Base-by-base conservation (phyloP, 2,888 invertebrate genomes). In the Augochlorella aurata region DNA sequence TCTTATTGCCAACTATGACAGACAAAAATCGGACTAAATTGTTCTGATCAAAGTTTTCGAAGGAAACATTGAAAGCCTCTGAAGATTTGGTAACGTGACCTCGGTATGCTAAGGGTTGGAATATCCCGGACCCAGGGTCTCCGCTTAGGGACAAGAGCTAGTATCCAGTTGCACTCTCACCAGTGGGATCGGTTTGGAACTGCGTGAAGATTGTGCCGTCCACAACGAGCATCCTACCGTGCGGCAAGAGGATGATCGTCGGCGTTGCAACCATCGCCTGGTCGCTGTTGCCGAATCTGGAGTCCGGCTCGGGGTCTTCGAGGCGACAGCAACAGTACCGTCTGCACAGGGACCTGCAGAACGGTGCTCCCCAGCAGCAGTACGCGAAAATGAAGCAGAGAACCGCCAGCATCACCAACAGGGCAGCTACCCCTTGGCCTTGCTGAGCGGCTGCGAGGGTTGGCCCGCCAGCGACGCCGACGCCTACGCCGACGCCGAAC, bases 351-450 rank as follows among this genome's bases (percentile, higher is more conserved):
- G 94, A 94, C 74, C 95, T 92, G 73, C 95, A 94, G 85, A 95
- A 95, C 7, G 95, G 95, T 1, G 95, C 95, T 1, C 95, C 95
- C 93, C 95, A 95, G 89, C 95, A 95, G 90, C 95, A 95, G 87
- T 95, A 95, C 70, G 95, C 93, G 76, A 95, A 93, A 82, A 95
- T 95, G 88, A 95, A 95, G 81, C 94, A 94, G 76, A 95, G 92
- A 45, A 95, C 95, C 7, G 94, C 94, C 63, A 95, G 93, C 95
- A 95, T 95, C 50, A 95, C 95, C 77, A 95, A 91, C 16, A 95
- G 92, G 49, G 94, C 94, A 16, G 94, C 94, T 29, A 94, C 92
- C 12, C 95, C 95, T 88, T 95, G 95, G 81, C 93, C 92, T 70
- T 92, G 93, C 82, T 92, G 93, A 70, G 91, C 91, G 61, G 91